Base-by-base conservation (phyloP, 2,113 vertebrate genomes). In the Aldabrachelys gigantea region DNA sequence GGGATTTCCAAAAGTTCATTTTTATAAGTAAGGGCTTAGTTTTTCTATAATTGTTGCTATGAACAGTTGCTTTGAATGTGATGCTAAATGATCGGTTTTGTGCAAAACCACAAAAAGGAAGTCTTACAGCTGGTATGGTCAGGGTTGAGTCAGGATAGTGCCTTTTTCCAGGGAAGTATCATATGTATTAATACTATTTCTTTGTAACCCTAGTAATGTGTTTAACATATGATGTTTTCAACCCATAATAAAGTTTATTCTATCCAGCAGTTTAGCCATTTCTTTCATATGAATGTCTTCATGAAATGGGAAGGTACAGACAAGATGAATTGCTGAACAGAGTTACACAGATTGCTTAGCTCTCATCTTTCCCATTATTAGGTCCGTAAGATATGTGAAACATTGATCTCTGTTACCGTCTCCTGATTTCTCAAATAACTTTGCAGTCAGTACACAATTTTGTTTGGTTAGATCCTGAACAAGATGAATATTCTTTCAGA, bases 381-480 rank as follows among this genome's bases (percentile, higher is more conserved):
- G 29, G 53, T 90, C 14, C 21, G 89, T 54, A 62, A 89, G 84
- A 93, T 89, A 49, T 24, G 62, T 35, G 57, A 44, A 88, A 25
- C 56, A 75, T 69, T 95, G 87, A 80, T 91, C 86, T 89, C 52
- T 91, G 75, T 88, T 86, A 76, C 6, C 0, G 76, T 81, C 52
- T 87, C 4, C 44, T 89, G 0, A 76, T 95, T 92, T 88, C 80
- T 59, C 82, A 87, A 90, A 82, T 13, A 84, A 86, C 38, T 85
- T 96, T 95, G 3, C 24, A 84, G 12, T 69, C 49, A 57, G 78
- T 92, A 84, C 83, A 91, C 38, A 80, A 56, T 84, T 44, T 14
- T n/a, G 87, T 95, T 87, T 94, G 1, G 5, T 93, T 95, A 95
- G 5, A 59, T 41, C 90, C 35, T 89, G 84, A 85, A 84, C 17